Base-by-base conservation (phyloP, 2,888 invertebrate genomes). In the Ferrisia virgata region DNA sequence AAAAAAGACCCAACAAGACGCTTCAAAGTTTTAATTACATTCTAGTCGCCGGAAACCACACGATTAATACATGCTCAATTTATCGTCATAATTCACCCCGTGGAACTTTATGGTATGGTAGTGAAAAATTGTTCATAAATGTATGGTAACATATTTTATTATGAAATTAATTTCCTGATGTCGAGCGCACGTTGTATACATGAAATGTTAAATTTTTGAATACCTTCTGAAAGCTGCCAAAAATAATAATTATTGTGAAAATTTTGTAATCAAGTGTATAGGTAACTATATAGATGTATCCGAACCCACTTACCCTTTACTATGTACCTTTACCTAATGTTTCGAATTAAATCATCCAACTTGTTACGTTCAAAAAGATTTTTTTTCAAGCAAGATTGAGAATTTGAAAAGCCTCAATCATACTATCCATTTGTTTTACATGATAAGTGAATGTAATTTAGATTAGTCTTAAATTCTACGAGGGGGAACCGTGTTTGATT, bases 41-140 rank as follows among this genome's bases (percentile, higher is more conserved):
- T 28, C 28, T 28, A 64, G 58, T 64, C 58, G 28, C 58, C 58
- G 58, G n/a, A 64, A 64, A 25, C 58, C 58, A 28, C 58, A 64
- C 28, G 58, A 64, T 64, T 64, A 64, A 64, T 64, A 64, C 58
- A 64, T 25, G 58, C 58, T 64, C 58, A 64, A 64, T 64, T 64
- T 64, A 64, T 64, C 58, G 58, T 11, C 13, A 28, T 25, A 28
- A 64, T 64, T 64, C 28, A 28, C 58, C 25, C 2, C 25, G 2
- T 13, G 28, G 25, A 28, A 28, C 28, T 64, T 64, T 28, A 64
- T 3, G 8, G 25, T 9, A 11, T 8, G 11, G 58, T 28, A 28
- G 58, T 22, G 58, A 64, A 64, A 64, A 64, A 64, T 64, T 28
- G 58, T 64, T 64, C 1, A 28, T 64, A 64, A 64, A 64, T 64